Base-by-base conservation (phyloP, 2,113 vertebrate genomes). In the Dipodomys merriami region DNA sequence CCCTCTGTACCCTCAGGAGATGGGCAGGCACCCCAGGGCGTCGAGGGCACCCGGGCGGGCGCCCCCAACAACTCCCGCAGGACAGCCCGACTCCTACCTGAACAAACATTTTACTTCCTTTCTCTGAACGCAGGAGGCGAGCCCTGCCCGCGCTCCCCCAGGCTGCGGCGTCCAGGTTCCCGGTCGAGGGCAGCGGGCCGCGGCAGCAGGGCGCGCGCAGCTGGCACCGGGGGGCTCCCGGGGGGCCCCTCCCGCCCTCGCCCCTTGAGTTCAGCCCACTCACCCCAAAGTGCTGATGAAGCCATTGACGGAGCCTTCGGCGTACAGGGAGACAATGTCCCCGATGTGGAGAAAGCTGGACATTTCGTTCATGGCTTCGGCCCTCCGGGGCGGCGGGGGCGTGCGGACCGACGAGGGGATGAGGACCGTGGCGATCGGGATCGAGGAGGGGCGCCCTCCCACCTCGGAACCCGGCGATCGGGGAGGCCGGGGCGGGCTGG, bases 251-350 rank as follows among this genome's bases (percentile, higher is more conserved):
- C 68, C 72, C 72, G 19, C 57, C 53, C 33, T 29, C 44, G 4
- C 89, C 76, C 80, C 46, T 16, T 4, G 22, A 73, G 44, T 12
- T 16, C 11, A 0, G n/a, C 81, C 9, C 77, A 96, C 99, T 97
- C 98, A 99, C 99, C 99, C 99, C 97, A 99, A 88, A 53, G 99
- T 99, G 98, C 99, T 99, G 98, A 99, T 99, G 98, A 99, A 99
- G 60, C 99, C 99, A 44, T 99, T 99, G 98, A 99, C 99, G 18
- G 99, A 99, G 74, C 99, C 99, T 97, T 99, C 99, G 68, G 99
- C 99, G 83, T 99, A 99, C 76, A 99, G 98, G 97, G 99, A 99
- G 94, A 99, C 99, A 96, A 99, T 99, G 98, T 99, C 99, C 97
- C 99, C 99, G 78, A 99, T 98, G 97, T 99, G 99, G 64, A 99